Conservation (phyloP, 2,797 vertebrate genomes). For the Gallinago stenura region DNA sequence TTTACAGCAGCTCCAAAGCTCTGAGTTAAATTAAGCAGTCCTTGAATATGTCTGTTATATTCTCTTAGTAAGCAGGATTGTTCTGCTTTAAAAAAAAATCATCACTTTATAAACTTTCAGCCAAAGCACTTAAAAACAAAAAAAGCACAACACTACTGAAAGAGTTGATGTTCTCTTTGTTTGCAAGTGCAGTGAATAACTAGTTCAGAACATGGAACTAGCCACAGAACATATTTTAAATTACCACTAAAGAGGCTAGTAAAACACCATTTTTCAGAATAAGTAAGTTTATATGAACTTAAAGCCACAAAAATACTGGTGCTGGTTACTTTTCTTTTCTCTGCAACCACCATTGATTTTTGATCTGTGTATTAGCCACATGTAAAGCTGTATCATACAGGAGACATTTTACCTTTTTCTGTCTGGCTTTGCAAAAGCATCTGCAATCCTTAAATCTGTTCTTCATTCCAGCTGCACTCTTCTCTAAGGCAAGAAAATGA, state of each 20-base stretch:
- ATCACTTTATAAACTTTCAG: neutral
- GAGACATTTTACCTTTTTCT: neutral
- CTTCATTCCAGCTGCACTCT: constrained; percentile 40
- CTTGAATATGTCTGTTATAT: neutral
- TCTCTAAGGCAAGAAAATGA: constrained; percentile 58
- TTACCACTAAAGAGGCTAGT: neutral
- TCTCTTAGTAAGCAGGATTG: neutral
- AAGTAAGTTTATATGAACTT: neutral
- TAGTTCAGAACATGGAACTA: neutral
- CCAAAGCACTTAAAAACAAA: neutral
- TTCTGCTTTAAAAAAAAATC: neutral
- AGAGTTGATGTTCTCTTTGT: neutral
- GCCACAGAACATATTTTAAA: neutral
- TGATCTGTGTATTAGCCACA: neutral
- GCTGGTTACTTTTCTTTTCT: neutral
- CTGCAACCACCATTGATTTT: neutral
- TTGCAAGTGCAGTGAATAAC: neutral
- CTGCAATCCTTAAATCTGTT: neutral
- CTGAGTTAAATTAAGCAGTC: neutral
- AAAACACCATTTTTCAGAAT: neutral
- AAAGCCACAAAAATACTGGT: neutral
- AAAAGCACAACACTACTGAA: neutral
- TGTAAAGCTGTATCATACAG: neutral
- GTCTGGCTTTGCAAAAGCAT: constrained; percentile 6
- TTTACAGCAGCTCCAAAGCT: neutral